These are phyloP conservation scores for Disparrhopalites patrizii DNA, from an alignment of 2,888 invertebrate genomes.

Conservation along the genomic window DNA sequence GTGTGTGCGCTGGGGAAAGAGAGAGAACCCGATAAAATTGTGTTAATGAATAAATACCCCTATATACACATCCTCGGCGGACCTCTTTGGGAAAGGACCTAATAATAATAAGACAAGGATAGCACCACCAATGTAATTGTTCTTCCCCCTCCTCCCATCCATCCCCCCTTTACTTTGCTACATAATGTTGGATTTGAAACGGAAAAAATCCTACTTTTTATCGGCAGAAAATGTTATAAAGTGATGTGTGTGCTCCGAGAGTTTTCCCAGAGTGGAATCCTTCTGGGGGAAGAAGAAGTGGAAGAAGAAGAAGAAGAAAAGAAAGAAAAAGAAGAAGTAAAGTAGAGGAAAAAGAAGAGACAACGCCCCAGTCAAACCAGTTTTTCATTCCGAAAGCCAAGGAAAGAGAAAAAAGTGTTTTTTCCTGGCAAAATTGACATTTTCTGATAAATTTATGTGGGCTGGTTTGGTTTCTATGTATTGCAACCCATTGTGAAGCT, in stretches of 20 bases:
- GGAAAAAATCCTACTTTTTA: slow-evolving; percentile 38
- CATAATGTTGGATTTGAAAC: slow-evolving; percentile 32
- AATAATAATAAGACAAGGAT: too few species aligned
- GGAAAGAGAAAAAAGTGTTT: slow-evolving; percentile 41
- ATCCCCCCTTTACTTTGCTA: background rate
- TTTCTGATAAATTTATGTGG: slow-evolving; percentile 48
- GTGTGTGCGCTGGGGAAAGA: too few species aligned
- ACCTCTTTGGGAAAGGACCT: too few species aligned
- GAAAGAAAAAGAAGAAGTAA: too few species aligned
- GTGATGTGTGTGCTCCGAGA: slow-evolving; percentile 31
- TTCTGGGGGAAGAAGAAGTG: too few species aligned
- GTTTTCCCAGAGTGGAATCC: slow-evolving; percentile 27
- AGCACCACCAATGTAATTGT: too few species aligned
- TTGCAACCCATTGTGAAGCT: slow-evolving; percentile 20
- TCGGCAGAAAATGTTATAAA: slow-evolving; percentile 36
- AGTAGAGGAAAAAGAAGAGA: too few species aligned
- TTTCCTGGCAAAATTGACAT: slow-evolving; percentile 48
- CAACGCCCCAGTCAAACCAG: slow-evolving; percentile 49
- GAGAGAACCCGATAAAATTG: too few species aligned
- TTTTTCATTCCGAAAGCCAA: slow-evolving; percentile 34
- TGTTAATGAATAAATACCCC: too few species aligned
- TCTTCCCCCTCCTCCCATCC: too few species aligned
- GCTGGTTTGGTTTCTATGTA: slow-evolving; percentile 25
- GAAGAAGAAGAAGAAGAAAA: too few species aligned
- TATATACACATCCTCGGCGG: too few species aligned